phyloP scores from a whole-genome alignment of 2,797 vertebrate genomes.

The Tokudaia muenninki region DNA sequence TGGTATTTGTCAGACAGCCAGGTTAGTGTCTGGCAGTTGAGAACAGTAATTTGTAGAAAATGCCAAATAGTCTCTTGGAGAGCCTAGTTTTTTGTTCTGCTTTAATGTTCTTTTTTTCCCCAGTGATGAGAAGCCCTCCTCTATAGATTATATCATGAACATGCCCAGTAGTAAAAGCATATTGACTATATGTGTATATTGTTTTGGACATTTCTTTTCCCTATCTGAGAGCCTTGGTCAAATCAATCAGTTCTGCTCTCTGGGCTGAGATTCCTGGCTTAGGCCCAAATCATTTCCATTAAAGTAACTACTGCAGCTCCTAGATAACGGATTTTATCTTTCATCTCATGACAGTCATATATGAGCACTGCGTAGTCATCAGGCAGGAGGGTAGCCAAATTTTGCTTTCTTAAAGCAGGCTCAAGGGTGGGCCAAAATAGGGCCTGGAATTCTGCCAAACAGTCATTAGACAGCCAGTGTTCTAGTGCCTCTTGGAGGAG shows the following conservation, averaged over 20 bases:
- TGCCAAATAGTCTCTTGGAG: background rate
- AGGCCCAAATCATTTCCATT: background rate
- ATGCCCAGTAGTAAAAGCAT: background rate
- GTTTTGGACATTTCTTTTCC: background rate
- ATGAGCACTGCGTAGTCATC: background rate
- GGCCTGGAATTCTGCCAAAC: background rate
- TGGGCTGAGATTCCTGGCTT: background rate
- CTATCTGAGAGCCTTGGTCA: background rate
- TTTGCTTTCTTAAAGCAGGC: background rate
- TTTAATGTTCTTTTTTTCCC: too few species aligned
- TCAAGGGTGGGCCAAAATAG: background rate
- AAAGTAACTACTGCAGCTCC: background rate
- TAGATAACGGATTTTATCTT: background rate
- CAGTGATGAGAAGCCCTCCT: background rate
- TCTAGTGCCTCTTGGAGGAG: background rate
- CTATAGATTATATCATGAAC: background rate
- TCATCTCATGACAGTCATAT: background rate
- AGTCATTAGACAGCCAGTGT: background rate
- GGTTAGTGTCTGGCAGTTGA: background rate
- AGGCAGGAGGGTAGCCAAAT: background rate
- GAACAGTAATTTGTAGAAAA: background rate
- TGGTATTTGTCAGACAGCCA: too few species aligned
- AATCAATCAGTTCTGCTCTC: background rate
- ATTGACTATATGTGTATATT: background rate
- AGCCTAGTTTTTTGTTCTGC: background rate